Evolutionary conservation across 2,797 vertebrate species (phyloP), one percentile per base, ranked within the genome.

Genomic region (Fundulus diaphanus): DNA sequence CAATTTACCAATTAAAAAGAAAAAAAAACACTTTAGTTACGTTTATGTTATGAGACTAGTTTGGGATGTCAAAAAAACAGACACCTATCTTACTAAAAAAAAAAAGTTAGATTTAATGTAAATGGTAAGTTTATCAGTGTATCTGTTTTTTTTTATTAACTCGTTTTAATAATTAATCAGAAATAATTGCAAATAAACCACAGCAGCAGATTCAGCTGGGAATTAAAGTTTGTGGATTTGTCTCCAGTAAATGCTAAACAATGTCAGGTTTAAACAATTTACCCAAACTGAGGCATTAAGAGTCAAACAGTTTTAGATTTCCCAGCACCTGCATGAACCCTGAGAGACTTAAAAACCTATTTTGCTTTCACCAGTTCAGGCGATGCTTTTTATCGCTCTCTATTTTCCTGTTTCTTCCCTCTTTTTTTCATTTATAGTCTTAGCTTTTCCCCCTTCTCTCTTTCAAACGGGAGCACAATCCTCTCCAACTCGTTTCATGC

Each of bases 401-500:
- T 48, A 66, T 40, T 16, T 66, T 57, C 51, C 22, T 35, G 27
- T 57, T 46, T 56, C 46, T 59, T 22, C 12, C 27, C 52, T 35
- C 48, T 68, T 76, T 42, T n/a, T 54, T 35, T 57, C 54, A 77
- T 68, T 79, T 61, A 75, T 73, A 22, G 44, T 63, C 46, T 75
- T 72, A 27, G 67, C 56, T 33, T 57, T 42, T 37, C 51, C 12
- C 52, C 57, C 63, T 24, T 15, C 16, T 71, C 73, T 52, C 49
- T 75, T 74, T 79, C 78, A 72, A 73, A 80, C 80, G 74, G 69
- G 75, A 84, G 68, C 81, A 22, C 69, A 74, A 65, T 27, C 81
- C 74, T 85, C 72, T 77, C 68, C 63, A 54, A 76, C 74, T 70
- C 61, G 74, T 84, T 83, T 81, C 73, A 81, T 69, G 78, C 78